Conservation (phyloP, 2,888 invertebrate species). For the Oscheius onirici region DNA sequence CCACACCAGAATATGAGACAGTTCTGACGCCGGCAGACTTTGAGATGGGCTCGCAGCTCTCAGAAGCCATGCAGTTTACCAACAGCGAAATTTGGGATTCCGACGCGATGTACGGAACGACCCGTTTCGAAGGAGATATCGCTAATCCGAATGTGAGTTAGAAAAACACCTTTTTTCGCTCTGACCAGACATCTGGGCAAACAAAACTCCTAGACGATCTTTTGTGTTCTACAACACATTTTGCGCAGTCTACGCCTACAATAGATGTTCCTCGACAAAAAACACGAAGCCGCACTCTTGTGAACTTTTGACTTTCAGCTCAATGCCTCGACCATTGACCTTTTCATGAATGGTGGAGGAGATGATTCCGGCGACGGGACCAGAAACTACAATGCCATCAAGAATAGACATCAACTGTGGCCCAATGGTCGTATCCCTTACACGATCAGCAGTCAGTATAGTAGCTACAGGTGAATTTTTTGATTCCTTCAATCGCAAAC, state of each 20-base stretch:
- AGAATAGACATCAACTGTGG: constrained; percentile 69
- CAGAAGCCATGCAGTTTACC: constrained; percentile 45
- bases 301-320: constrained; percentile 50
- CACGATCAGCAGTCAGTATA: constrained; percentile 68
- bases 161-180: background rate
- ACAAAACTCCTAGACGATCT: constrained; percentile 1
- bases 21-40: constrained; percentile 68
- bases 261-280: background rate
- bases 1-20: constrained; percentile 66
- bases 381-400: constrained; percentile 66
- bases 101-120: constrained; percentile 68
- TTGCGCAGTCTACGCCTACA: background rate
- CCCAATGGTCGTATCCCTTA: constrained; percentile 67
- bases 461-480: constrained; percentile 63
- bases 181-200: constrained; percentile 2
- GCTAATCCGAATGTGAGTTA: constrained; percentile 65
- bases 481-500: background rate
- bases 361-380: constrained; percentile 41
- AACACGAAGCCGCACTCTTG: background rate
- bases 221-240: constrained; percentile 8
- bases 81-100: constrained; percentile 66
- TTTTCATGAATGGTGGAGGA: constrained; percentile 62
- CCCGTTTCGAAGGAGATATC: constrained; percentile 70
- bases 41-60: constrained; percentile 56
- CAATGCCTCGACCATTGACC: constrained; percentile 62